Evolutionary conservation across 2,113 vertebrate species (phyloP).

Genomic region (Pelvicachromis taeniatus): DNA sequence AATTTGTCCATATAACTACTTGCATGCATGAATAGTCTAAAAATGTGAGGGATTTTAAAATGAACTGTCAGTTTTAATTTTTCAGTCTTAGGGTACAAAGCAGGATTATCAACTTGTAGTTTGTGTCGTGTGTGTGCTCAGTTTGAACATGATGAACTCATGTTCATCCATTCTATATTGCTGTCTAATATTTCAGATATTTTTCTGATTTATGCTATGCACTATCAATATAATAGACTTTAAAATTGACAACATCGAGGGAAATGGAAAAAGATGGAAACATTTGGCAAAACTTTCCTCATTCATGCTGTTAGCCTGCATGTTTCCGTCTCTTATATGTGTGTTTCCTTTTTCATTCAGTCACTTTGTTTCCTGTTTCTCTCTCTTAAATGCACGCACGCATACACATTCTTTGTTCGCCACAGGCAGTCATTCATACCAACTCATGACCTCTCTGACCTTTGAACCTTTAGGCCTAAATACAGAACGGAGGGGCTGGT

Average conservation of each 20-base stretch:
- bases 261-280: neutral
- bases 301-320: neutral
- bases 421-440: slow-evolving; percentile 56
- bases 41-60: no score
- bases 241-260: neutral
- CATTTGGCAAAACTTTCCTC: neutral
- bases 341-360: neutral
- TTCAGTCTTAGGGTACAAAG: neutral
- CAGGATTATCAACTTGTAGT: neutral
- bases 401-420: slow-evolving; percentile 40
- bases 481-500: slow-evolving; percentile 36
- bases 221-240: neutral
- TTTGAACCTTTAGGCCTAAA: slow-evolving; percentile 56
- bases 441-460: slow-evolving; percentile 41
- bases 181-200: neutral
- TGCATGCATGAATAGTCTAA: no score
- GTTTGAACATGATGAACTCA: neutral
- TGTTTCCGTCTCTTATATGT: neutral
- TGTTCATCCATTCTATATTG: neutral
- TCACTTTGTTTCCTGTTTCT: slow-evolving; percentile 22
- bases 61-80: neutral
- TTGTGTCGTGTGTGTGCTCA: neutral
- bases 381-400: neutral
- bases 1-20: neutral
- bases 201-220: neutral